Evolutionary conservation across 1,140 invertebrate genomes (phyloP), one percentile per base, ranked within the genome.

Genomic region (Paraescarpia echinospica): DNA sequence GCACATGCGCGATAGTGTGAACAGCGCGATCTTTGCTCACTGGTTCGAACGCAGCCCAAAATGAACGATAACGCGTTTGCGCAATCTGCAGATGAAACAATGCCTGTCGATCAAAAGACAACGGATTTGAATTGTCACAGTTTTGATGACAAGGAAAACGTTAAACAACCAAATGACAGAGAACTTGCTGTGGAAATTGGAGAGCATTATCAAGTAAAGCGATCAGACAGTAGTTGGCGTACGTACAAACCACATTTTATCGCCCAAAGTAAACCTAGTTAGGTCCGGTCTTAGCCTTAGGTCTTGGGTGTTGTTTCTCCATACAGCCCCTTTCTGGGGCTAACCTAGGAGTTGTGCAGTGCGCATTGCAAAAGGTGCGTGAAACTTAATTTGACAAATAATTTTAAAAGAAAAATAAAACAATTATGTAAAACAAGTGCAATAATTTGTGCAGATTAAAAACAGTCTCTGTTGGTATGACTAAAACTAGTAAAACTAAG

Each of bases 141-240:
- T 31, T 77, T 14, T 77, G 59, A 77, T 18, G 59, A 77, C 59
- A 90, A 90, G 34, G 90, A 41, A 90, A 34, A 90, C n/a, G 90
- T 34, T 18, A 90, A 41, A 90, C 33, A 90, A 90, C 35, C 90
- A 90, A 90, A 34, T 34, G 90, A 90, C 33, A 90, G 90, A 91
- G 91, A 51, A 51, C 91, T 35, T 90, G 35, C 89, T 90, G 89
- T 91, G 4, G 91, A 91, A 51, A 91, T 91, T 41, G 91, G 91
- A 41, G 91, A 51, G 18, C 91, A 91, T 51, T 91, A 91, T 41
- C 33, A 35, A 48, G 91, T 91, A 35, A 35, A 91, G 91, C 34
- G 91, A 51, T 91, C 34, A 34, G 91, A 91, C 91, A 59, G 41
- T 51, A 91, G 8, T 48, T 91, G 91, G 91, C 91, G 91, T 91